Conservation (phyloP, 2,113 vertebrate species). For the Periophthalmus modestus region DNA sequence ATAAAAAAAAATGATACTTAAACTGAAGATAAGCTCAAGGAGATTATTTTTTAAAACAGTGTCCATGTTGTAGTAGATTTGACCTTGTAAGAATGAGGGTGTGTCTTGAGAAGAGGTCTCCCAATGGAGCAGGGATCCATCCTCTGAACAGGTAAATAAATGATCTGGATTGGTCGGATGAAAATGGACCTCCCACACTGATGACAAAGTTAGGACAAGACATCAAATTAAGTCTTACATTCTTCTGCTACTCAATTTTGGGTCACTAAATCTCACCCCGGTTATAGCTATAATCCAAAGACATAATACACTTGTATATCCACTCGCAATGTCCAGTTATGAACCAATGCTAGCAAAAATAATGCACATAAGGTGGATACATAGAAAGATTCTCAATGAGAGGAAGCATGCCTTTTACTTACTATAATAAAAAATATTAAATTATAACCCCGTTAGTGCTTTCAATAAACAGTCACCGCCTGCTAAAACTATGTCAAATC, state of each 20-base stretch:
- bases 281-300: neutral
- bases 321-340: neutral
- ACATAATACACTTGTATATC: neutral
- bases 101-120: slow-evolving; percentile 87
- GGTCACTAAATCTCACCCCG: neutral
- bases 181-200: slow-evolving; percentile 98
- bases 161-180: slow-evolving; percentile 95
- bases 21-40: neutral
- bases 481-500: too few relatives aligned
- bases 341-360: neutral
- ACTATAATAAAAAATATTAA: neutral
- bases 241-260: too few relatives aligned
- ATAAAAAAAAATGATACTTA: neutral
- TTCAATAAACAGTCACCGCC: too few relatives aligned
- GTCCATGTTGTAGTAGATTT: slow-evolving; percentile 25
- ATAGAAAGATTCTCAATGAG: neutral
- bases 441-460: neutral
- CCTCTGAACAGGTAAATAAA: slow-evolving; percentile 95
- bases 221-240: neutral
- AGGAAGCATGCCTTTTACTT: neutral
- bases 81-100: slow-evolving; percentile 88
- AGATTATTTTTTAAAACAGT: neutral
- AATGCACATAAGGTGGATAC: neutral
- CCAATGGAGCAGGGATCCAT: slow-evolving; percentile 96
- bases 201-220: slow-evolving; percentile 7